Base-by-base conservation (phyloP, 1,140 invertebrate genomes). In the Venturia canescens region DNA sequence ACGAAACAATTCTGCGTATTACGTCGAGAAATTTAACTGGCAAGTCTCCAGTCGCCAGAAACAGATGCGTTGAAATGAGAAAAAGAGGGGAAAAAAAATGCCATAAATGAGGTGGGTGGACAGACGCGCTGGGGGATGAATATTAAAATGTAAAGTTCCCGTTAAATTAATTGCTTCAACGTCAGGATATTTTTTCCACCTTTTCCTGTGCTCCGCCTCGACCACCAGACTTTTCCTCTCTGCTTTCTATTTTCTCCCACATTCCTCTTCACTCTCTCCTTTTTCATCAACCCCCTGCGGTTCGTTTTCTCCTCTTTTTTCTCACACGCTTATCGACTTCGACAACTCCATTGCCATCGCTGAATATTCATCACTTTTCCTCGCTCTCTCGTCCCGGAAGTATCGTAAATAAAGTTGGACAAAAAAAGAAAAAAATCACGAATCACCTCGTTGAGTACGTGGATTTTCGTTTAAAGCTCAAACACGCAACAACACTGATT, bases 151-250 rank as follows among this genome's bases (percentile, higher is more conserved):
- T 87, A 86, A 88, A 85, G 81, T 88, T 85, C 79, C 82, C 83
- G 82, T 82, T 85, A 88, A 88, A 89, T 89, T 88, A 89, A 89
- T 89, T 86, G 85, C 85, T 84, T 89, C 87, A 88, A 87, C 83
- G 87, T 88, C 86, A 85, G 80, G 82, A 84, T 86, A 89, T 87
- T 88, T 89, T 88, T 83, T 86, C 83, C 74, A 27, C 80, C 78
- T 23, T 72, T 44, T 15, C 23, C 69, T 21, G 60, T 29, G 9
- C 69, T 67, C 27, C 66, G 27, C 11, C 66, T 69, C 66, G 29
- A 31, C 50, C 72, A n/a, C 1, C 50, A 34, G 53, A 23, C 72
- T 57, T 74, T 67, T 63, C 38, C 26, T 70, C 53, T 50, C 48
- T 21, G 18, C 16, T 48, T 21, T 80, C 66, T 38, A 44, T 70